Evolutionary conservation across 2,888 invertebrate species (phyloP), one percentile per base, ranked within the genome.

Genomic region (Erebia ligea): DNA sequence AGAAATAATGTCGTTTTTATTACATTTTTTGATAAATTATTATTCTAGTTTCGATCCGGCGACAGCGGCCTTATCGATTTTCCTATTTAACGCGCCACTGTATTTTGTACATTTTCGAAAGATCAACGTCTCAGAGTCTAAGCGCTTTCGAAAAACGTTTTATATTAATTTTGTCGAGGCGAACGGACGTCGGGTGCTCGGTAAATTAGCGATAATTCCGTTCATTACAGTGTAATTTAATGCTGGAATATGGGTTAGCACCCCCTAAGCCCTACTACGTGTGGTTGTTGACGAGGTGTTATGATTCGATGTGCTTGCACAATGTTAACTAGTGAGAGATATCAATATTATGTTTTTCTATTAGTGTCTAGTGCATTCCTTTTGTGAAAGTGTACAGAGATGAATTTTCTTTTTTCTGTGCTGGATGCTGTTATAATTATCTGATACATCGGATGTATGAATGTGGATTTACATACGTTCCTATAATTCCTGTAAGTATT

Each of bases 11-110:
- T 90, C 90, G 91, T 92, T 92, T 92, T 91, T 93, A 93, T 92
- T 93, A 92, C 86, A 92, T 91, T 91, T 93, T 93, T 93, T 92
- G 92, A 92, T 92, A 91, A 92, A 92, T 91, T 89, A 89, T 90
- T 89, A 90, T 92, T 89, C 86, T 89, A 91, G 88, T 90, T 92
- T 89, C 84, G 85, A 86, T 86, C 86, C 88, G 85, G 85, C 84
- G 84, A 83, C 85, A 82, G 85, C 90, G 88, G 88, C 86, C 88
- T 88, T 89, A 92, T 92, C 92, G 92, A 91, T 92, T 92, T 92
- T 92, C 88, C 87, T 90, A 91, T 92, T 91, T 90, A 88, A 86
- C 87, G 87, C 90, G 87, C 85, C 86, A 86, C 84, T 85, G 83
- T 89, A 89, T 90, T 90, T 91, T 89, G 86, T 90, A 87, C 87